Evolutionary conservation across 1,140 invertebrate genomes (phyloP).

Genomic region (Drosophila arizonae): DNA sequence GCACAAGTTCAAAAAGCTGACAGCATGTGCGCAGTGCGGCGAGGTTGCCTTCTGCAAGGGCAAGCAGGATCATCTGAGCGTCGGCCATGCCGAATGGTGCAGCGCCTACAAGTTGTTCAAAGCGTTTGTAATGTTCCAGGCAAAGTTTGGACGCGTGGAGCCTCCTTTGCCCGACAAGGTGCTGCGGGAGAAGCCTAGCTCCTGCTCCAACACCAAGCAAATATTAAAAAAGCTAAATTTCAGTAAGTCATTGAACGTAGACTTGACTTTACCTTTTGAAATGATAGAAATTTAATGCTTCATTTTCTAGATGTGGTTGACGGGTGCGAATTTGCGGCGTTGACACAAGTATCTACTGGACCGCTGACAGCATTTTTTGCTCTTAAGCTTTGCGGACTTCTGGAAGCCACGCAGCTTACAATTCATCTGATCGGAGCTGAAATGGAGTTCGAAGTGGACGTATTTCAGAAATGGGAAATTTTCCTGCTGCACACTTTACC

Average conservation of each 20-base stretch:
- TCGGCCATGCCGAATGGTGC: conserved; percentile 84
- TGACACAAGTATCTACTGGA: conserved; percentile 87
- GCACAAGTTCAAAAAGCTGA: conserved; percentile 83
- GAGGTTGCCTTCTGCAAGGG: conserved; percentile 85
- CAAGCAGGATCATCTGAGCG: conserved; percentile 82
- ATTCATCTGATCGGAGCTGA: conserved; percentile 85
- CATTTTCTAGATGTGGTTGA: conserved; percentile 82
- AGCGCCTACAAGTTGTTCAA: conserved; percentile 84
- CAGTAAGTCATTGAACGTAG: conserved; percentile 35
- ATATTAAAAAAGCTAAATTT: conserved; percentile 62
- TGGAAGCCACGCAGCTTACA: conserved; percentile 62
- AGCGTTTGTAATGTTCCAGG: conserved; percentile 84
- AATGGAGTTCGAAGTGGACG: conserved; percentile 88
- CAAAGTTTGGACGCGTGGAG: conserved; percentile 84
- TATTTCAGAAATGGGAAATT: conserved; percentile 88
- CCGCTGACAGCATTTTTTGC: conserved; percentile 86
- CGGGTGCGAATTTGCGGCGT: conserved; percentile 85
- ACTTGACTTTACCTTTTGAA: not conserved
- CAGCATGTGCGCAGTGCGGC: conserved; percentile 84
- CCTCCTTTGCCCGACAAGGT: conserved; percentile 84
- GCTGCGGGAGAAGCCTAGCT: conserved; percentile 68
- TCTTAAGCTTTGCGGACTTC: conserved; percentile 83
- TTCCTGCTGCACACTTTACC: conserved; percentile 87
- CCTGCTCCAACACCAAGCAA: conserved; percentile 58
- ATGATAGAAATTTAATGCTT: not conserved